Percentiles rank a stretch among this genome's conserved stretches.
These are phyloP conservation scores for pig (Sus scrofa) DNA, from an alignment of 2,113 vertebrate genomes.

Conservation along the genomic window T2T-Sscrofa CM000816.6:90985501-90986000, in stretches of 20 bases:
- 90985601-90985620: constrained; percentile 6
- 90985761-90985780: constrained; percentile 13
- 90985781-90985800: not conserved
- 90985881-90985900: not conserved
- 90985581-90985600: not conserved
- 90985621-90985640: constrained; percentile 56
- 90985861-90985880: not conserved
- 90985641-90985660: not conserved
- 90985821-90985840: constrained; percentile 27
- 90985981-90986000: constrained; percentile 19
- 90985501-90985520: not conserved
- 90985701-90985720: not conserved
- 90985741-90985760: constrained; percentile 47
- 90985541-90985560: not conserved
- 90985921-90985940: constrained; percentile 54
- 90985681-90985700: not conserved
- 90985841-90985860: not conserved
- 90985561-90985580: not conserved
- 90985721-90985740: constrained; percentile 14
- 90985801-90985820: not conserved
- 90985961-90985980: constrained; percentile 38
- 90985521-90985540: constrained; percentile 20
- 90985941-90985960: constrained; percentile 31
- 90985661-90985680: constrained; percentile 40
- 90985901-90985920: constrained; percentile 20